Base-by-base conservation (phyloP, 2,888 invertebrate genomes). In the Acanthosepion esculentum region DNA sequence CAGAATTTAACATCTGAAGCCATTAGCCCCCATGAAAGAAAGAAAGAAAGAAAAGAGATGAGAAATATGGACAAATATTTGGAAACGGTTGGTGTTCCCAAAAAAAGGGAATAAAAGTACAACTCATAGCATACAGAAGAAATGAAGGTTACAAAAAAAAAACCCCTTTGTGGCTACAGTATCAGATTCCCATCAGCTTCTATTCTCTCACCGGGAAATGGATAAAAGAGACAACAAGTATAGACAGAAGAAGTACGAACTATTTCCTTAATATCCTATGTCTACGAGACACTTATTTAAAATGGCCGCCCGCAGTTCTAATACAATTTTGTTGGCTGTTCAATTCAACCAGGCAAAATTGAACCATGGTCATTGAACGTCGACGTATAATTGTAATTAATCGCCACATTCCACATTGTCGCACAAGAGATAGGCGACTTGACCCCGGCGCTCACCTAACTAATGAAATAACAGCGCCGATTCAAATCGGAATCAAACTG, bases 371-470 rank as follows among this genome's bases (percentile, higher is more conserved):
- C 78, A 78, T 78, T 78, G 78, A 78, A 78, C 78, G n/a, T 78
- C 78, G 78, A 78, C n/a, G n/a, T 78, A 78, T 78, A 78, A 78
- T 78, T 78, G 78, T 78, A 78, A 78, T 78, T 78, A 78, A 78
- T 78, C 78, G 78, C 78, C 78, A 33, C 78, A 78, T 78, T 78
- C 78, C 78, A 33, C 78, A 78, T 78, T 78, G 78, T 78, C 78
- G 78, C 78, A 78, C 78, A 78, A 78, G 78, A 78, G 78, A n/a
- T 78, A 78, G n/a, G 78, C 78, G 33, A n/a, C 78, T 78, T 78
- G n/a, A 78, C 78, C 78, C 78, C 78, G 78, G 78, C 78, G 78
- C 78, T 78, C 78, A 78, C 78, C 78, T 78, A 78, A 78, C 78
- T 78, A 78, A 78, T 78, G 78, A 78, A 78, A 78, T 78, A 78